Evolutionary conservation across 2,113 vertebrate genomes (phyloP), one percentile per base, ranked within the genome.

Genomic region (Paramisgurnus dabryanus): DNA sequence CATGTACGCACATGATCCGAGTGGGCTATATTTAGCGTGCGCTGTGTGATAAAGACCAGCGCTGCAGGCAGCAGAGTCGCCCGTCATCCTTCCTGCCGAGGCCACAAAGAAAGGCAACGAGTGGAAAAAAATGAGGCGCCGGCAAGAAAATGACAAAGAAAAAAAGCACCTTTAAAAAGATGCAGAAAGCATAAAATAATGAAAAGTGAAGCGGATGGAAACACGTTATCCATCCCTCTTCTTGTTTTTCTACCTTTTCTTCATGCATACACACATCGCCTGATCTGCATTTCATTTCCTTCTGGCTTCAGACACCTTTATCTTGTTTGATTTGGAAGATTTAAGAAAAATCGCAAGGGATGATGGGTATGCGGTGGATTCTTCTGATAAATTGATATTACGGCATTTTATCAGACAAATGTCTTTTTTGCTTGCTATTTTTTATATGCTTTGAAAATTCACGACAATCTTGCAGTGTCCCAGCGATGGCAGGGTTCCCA

Each of bases 121-220:
- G 70, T 40, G 43, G 43, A 68, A 47, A 83, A 81, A 77, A 85
- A 85, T 67, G 73, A 76, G 66, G 39, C 8, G 13, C 47, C 55
- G 77, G 73, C 64, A 61, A 60, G 49, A 77, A 82, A 71, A 76
- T 86, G 85, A 88, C 85, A 84, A 79, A 84, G 80, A 86, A 81
- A 68, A 65, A 87, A 81, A 78, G 69, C 63, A 39, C 76, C 67
- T 83, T 82, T 87, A 85, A 87, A 86, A 86, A 82, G 78, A 85
- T 45, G 64, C 80, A 84, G 82, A 80, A 79, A 86, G 82, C 85
- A 84, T 82, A 86, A 86, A 84, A 80, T 79, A 80, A 82, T 57
- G 66, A 86, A 80, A 80, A 79, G 81, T 65, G 80, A 86, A 86
- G 77, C 63, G 49, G 76, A 80, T 75, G 75, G 79, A 74, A 81